Evolutionary conservation across 2,113 vertebrate species (phyloP), one percentile per base, ranked within the genome.

Genomic region (Leptobrachium ailaonicum): DNA sequence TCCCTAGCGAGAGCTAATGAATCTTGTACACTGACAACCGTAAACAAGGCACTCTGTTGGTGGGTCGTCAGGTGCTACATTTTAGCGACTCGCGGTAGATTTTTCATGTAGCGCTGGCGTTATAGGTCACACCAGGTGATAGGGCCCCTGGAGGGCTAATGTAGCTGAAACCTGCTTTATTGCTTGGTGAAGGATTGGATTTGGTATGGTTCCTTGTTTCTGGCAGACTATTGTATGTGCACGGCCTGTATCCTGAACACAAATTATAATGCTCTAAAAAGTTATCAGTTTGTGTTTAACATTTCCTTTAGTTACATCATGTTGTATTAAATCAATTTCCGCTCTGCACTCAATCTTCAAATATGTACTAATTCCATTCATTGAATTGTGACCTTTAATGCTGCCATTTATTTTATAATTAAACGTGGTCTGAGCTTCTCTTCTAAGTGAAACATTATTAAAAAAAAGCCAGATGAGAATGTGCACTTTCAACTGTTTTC

Each of bases 371-470:
- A 53, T 71, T n/a, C 70, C 20, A 54, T 54, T 54, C 53, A 54
- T 54, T 10, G 54, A 53, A 72, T 40, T 72, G n/a, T 72, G 45
- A 72, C 70, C 50, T 56, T 54, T 54, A 54, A n/a, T 56, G 3
- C 1, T 4, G n/a, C 8, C 40, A 71, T 58, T 71, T 71, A 41
- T 71, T 53, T 32, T 71, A 12, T 71, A 71, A 54, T 53, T 71
- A 54, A 11, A 72, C 41, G 47, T 20, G 20, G 2, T 56, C 40
- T 70, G 12, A n/a, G 10, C 13, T 70, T 45, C 5, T 40, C 3
- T 54, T 72, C 68, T 45, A 70, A 70, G 44, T 72, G 40, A 56
- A 71, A 72, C 56, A 60, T 40, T 53, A 41, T 71, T 50, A 20
- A 11, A 54, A 20, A 72, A 45, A 42, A 70, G 44, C 68, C 44